Conservation (phyloP, 2,797 vertebrate genomes). For the Podargus strigoides region DNA sequence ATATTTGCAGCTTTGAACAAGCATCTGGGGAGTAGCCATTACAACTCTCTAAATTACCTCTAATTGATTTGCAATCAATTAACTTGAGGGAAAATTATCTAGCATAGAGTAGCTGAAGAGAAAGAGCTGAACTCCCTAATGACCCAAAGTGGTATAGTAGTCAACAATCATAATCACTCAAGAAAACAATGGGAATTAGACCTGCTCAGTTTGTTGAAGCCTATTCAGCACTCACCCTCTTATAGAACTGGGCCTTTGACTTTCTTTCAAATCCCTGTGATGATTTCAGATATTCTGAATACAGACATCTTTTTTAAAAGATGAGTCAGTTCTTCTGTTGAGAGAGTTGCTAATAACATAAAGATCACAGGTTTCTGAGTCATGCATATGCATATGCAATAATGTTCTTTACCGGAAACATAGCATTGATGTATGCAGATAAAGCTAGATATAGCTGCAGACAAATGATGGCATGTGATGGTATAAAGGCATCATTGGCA, state of each 20-base stretch:
- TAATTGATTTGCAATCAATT: slow-evolving; percentile 8
- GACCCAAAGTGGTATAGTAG: not conserved
- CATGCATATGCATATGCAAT: not conserved
- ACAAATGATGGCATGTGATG: not conserved
- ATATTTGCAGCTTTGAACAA: not conserved
- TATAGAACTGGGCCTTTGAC: not conserved
- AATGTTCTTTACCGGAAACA: not conserved
- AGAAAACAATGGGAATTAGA: not conserved
- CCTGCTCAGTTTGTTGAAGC: not conserved
- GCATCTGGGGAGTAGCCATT: not conserved
- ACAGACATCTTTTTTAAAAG: not conserved
- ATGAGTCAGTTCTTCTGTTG: slow-evolving; percentile 1
- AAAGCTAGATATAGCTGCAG: not conserved
- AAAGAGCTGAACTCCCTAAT: not conserved
- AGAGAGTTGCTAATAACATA: not conserved
- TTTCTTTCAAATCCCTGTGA: not conserved
- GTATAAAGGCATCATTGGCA: not conserved
- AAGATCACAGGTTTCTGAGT: slow-evolving; percentile 21
- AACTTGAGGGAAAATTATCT: not conserved
- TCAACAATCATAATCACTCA: not conserved
- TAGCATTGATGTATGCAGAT: not conserved
- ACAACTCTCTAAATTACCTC: not conserved
- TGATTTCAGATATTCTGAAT: not conserved
- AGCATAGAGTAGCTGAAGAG: not conserved
- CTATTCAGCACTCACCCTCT: not conserved